Base-by-base conservation (phyloP, 1,140 invertebrate species). In the Pseudomyrmex dendroicus region DNA sequence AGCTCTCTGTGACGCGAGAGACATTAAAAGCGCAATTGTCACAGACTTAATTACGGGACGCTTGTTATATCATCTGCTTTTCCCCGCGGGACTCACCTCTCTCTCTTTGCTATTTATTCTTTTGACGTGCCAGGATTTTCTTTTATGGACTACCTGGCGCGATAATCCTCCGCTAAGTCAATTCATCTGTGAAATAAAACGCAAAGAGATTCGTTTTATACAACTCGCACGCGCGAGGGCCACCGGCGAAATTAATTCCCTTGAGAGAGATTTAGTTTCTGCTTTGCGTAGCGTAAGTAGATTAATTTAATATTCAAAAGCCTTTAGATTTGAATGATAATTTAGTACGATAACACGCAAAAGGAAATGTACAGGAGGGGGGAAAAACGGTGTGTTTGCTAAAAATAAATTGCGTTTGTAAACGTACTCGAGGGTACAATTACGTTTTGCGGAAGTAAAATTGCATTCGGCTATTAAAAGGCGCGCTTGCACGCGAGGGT, bases 21-120 rank as follows among this genome's bases (percentile, higher is more conserved):
- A 85, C 68, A 73, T 87, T 84, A 88, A 87, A 88, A 84, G 86
- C 44, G 72, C 83, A 88, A 88, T 88, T 88, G 87, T 85, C 83
- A 62, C 59, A 56, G 66, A 62, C 66, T 86, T 88, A 88, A 88
- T 88, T 87, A 87, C 85, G 66, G 74, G 61, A 63, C 70, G 77
- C 83, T 87, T 87, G 86, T 88, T 87, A 87, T 48, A 87, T 80
- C 86, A 87, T 73, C 82, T 66, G 80, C 59, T 77, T 72, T 61
- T 66, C 74, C 15, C 57, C 17, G 44, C 25, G 54, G 35, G 35
- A 35, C 35, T 35, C 35, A 5, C 35, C 35, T 25, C 50, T 35
- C 7, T 54, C 62, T 20, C 20, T 5, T 12, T 15, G 35, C 62
- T 70, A 73, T 74, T 73, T 56, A 52, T 68, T 62, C 73, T 77